phyloP scores from a whole-genome alignment of 2,888 invertebrate species.

The Halictus ligatus region DNA sequence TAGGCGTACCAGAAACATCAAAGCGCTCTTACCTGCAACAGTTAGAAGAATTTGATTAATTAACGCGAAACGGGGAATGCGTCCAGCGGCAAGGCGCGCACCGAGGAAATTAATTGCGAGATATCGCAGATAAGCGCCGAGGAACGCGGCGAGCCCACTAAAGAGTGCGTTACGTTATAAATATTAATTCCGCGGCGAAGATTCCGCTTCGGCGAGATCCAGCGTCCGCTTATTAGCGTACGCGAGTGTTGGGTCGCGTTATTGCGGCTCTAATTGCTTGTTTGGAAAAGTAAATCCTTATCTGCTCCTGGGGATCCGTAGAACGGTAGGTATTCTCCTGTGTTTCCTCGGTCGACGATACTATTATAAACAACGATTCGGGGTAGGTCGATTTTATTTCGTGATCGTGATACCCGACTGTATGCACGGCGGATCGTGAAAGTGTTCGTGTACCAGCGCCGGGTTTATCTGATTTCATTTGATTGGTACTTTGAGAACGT shows the following conservation, averaged over 20 bases:
- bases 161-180: slow-evolving; percentile 70
- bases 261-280: slow-evolving; percentile 45
- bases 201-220: slow-evolving; percentile 56
- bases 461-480: not conserved
- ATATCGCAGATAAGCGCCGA: slow-evolving; percentile 49
- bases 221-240: slow-evolving; percentile 47
- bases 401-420: not conserved
- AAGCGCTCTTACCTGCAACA: slow-evolving; percentile 79
- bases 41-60: slow-evolving; percentile 64
- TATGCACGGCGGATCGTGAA: slow-evolving; percentile 8
- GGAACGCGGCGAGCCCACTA: slow-evolving; percentile 42
- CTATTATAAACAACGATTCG: not conserved
- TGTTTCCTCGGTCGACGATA: not conserved
- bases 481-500: not conserved
- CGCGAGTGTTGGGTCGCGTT: slow-evolving; percentile 33
- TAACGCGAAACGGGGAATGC: slow-evolving; percentile 44
- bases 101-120: slow-evolving; percentile 67
- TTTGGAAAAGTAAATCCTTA: slow-evolving; percentile 37
- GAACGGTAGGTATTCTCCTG: not conserved
- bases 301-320: slow-evolving; percentile 18
- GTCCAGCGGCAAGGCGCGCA: slow-evolving; percentile 51
- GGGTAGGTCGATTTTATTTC: not conserved
- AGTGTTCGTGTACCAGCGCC: not conserved
- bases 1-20: slow-evolving; percentile 49
- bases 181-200: slow-evolving; percentile 68